These are phyloP conservation scores for Coluber constrictor DNA, from an alignment of 2,797 vertebrate species.

Conservation along the genomic window DNA sequence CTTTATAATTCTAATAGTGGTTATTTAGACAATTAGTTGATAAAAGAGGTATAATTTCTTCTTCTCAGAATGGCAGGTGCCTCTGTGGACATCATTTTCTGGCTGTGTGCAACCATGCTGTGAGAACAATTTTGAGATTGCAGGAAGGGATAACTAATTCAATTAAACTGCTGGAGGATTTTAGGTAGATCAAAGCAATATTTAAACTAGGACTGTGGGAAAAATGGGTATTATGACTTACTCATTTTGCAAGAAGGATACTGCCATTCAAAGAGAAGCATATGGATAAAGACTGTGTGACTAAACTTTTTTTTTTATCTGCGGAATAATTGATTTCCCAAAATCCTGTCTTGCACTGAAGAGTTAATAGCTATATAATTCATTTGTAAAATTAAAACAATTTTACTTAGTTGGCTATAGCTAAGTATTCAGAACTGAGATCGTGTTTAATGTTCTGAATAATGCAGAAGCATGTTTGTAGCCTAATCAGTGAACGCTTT, in stretches of 20 bases:
- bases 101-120: neutral
- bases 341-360: neutral
- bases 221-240: neutral
- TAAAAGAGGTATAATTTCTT: constrained; percentile 16
- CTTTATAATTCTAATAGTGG: neutral
- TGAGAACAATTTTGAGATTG: neutral
- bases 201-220: neutral
- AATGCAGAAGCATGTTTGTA: rapidly evolving
- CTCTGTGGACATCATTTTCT: constrained; percentile 17
- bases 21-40: constrained; percentile 19
- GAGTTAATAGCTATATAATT: neutral
- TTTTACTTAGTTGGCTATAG: neutral
- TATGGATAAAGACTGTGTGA: constrained; percentile 19
- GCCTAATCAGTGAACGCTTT: neutral
- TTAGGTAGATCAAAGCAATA: constrained; percentile 34
- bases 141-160: neutral
- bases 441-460: neutral
- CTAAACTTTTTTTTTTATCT: neutral
- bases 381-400: neutral
- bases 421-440: neutral
- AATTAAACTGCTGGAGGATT: neutral
- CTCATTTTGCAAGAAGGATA: neutral
- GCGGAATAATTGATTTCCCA: neutral
- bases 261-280: neutral
- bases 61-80: neutral